Percentiles rank a stretch among this genome's conserved stretches.
Evolutionary conservation across 2,113 vertebrate species (phyloP).

Genomic region (Alligator mississippiensis): DNA sequence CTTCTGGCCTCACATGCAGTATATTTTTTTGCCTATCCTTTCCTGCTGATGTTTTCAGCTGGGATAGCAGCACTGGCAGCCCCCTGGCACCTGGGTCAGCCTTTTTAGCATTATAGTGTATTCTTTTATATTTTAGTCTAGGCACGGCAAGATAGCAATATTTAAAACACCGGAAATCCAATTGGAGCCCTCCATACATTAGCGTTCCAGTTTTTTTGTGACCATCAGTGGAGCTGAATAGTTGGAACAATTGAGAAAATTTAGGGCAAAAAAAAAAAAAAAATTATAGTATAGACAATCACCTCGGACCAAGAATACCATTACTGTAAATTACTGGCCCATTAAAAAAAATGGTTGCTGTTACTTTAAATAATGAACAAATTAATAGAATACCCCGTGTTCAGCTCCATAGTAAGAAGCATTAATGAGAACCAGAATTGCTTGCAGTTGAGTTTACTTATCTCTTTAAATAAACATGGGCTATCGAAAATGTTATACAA

Average conservation of each 20-base stretch:
- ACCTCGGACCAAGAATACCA: slow-evolving; percentile 19
- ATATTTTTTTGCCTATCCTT: not conserved
- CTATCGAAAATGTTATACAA: slow-evolving; percentile 74
- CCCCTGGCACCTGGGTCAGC: too few species aligned
- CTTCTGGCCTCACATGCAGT: not conserved
- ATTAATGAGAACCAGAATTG: slow-evolving; percentile 66
- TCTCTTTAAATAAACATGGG: slow-evolving; percentile 78
- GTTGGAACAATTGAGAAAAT: slow-evolving; percentile 13
- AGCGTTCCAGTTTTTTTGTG: slow-evolving; percentile 14
- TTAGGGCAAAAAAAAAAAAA: not conserved
- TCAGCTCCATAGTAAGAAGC: slow-evolving; percentile 56
- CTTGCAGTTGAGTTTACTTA: slow-evolving; percentile 68
- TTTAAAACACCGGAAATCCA: not conserved
- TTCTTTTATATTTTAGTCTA: not conserved
- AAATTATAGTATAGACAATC: not conserved
- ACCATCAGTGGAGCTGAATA: slow-evolving; percentile 20
- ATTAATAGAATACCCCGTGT: slow-evolving; percentile 54
- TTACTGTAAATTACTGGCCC: slow-evolving; percentile 39
- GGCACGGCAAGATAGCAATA: not conserved
- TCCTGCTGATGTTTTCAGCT: not conserved
- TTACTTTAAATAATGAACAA: slow-evolving; percentile 59
- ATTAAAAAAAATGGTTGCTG: slow-evolving; percentile 40
- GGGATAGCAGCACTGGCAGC: not conserved
- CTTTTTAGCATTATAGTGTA: not conserved
- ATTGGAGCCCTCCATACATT: not conserved